A percentile compares a stretch with the other conserved stretches of the same genome.
These are phyloP conservation scores for Conus betulinus DNA, from an alignment of 1,140 invertebrate species.

Conservation along the genomic window DNA sequence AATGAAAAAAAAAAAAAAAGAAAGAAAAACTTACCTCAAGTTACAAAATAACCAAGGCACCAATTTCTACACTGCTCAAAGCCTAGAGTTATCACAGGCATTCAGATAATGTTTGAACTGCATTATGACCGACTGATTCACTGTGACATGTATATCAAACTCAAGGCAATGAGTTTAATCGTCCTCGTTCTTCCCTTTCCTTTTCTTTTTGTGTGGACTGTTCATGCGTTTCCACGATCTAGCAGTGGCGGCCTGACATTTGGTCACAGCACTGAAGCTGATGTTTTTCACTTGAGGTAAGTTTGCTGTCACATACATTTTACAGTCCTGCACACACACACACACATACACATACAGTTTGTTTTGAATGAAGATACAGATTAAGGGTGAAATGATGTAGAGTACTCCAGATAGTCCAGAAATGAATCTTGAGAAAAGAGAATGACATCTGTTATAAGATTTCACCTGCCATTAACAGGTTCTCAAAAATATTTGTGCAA, in stretches of 20 bases:
- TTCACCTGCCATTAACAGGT: no score
- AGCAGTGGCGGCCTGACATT: slow-evolving; percentile 48
- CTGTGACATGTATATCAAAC: not conserved
- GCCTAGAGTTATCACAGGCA: not conserved
- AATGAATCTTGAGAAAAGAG: no score
- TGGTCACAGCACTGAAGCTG: slow-evolving; percentile 58
- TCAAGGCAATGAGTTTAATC: not conserved
- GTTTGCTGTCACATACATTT: slow-evolving; percentile 39
- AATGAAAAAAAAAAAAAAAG: no score
- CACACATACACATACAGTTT: not conserved
- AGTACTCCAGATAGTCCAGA: no score
- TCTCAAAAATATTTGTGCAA: no score
- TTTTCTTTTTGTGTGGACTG: slow-evolving; percentile 44
- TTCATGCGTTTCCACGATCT: slow-evolving; percentile 41
- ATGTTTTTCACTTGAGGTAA: slow-evolving; percentile 48
- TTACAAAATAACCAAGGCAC: not conserved
- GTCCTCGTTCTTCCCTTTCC: slow-evolving; percentile 2
- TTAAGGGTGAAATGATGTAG: no score
- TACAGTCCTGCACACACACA: slow-evolving; percentile 48
- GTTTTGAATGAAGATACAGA: no score
- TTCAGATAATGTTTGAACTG: not conserved
- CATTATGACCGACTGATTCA: not conserved
- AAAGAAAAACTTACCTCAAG: not conserved
- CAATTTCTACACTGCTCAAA: not conserved
- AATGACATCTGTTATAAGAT: no score